phyloP scores from a whole-genome alignment of 2,888 invertebrate species.

The Lithophane socia region DNA sequence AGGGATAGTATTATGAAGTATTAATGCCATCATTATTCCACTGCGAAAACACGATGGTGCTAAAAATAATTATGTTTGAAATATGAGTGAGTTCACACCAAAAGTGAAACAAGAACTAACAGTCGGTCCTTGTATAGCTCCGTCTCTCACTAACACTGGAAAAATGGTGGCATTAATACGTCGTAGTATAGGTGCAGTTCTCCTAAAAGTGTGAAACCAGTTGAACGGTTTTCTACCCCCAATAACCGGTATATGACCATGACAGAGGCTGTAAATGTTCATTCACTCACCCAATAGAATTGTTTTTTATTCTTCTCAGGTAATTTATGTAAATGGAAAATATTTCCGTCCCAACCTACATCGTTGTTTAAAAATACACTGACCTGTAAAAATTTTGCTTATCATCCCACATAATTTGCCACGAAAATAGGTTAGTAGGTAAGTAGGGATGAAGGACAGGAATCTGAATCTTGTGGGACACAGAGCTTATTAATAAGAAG shows the following conservation, averaged over 20 bases:
- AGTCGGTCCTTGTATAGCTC: too few species aligned
- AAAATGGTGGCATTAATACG: too few species aligned
- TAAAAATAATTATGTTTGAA: background rate
- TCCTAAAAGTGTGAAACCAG: background rate
- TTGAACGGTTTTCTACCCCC: background rate
- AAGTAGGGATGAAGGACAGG: slow-evolving; percentile 22
- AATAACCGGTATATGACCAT: background rate
- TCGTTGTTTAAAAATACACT: slow-evolving; percentile 35
- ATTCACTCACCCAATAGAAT: slow-evolving; percentile 12
- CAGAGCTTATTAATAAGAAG: slow-evolving; percentile 10
- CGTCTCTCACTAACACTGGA: too few species aligned
- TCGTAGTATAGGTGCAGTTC: background rate
- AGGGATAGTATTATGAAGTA: too few species aligned
- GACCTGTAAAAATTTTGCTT: slow-evolving; percentile 27
- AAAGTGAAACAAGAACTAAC: background rate
- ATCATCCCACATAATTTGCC: slow-evolving; percentile 43
- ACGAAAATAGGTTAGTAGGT: slow-evolving; percentile 41
- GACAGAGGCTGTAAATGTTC: background rate
- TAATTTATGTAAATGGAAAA: slow-evolving; percentile 21
- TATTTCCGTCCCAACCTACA: background rate
- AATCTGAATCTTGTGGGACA: slow-evolving; percentile 15
- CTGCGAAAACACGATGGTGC: too few species aligned
- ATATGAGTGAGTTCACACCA: background rate
- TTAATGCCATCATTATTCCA: too few species aligned
- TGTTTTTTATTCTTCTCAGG: slow-evolving; percentile 17